Evolutionary conservation across 2,888 invertebrate species (phyloP).

Genomic region (Monopis laevigella): DNA sequence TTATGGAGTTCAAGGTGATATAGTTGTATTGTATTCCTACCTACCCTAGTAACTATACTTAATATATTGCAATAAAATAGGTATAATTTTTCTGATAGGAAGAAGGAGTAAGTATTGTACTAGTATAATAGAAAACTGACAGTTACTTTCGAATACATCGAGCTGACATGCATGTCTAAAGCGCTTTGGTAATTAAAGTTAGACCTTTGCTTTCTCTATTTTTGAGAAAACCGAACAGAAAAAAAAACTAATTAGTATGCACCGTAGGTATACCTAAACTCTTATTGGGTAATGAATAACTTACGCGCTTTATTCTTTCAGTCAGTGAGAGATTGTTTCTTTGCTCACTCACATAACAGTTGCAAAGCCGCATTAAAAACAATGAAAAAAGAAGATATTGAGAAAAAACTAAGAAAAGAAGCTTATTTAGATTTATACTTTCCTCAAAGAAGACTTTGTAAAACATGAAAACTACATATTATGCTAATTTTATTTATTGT

Average conservation of each 20-base stretch:
- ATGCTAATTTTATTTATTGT: too few relatives aligned
- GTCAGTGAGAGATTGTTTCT: slow-evolving; percentile 62
- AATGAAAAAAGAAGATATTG: slow-evolving; percentile 54
- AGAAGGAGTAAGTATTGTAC: too few relatives aligned
- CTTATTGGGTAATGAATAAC: too few relatives aligned
- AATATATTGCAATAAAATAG: too few relatives aligned
- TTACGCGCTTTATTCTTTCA: slow-evolving; percentile 28
- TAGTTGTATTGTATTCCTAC: not conserved
- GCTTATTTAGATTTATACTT: slow-evolving; percentile 57
- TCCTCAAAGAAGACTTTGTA: slow-evolving; percentile 48
- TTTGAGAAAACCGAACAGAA: not conserved
- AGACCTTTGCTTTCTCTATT: not conserved
- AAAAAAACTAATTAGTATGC: not conserved
- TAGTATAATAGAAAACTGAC: too few relatives aligned
- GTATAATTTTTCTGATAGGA: too few relatives aligned
- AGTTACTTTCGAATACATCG: too few relatives aligned
- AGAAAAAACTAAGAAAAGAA: slow-evolving; percentile 55
- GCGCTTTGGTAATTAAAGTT: too few relatives aligned
- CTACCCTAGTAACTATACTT: not conserved
- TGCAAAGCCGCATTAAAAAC: slow-evolving; percentile 61
- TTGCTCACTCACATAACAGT: slow-evolving; percentile 58
- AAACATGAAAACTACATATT: slow-evolving; percentile 13
- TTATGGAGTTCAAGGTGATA: slow-evolving; percentile 54
- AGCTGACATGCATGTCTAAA: too few relatives aligned
- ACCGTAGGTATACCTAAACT: too few relatives aligned